phyloP scores from a whole-genome alignment of 2,797 vertebrate genomes.

The Tauraco hartlaubi region DNA sequence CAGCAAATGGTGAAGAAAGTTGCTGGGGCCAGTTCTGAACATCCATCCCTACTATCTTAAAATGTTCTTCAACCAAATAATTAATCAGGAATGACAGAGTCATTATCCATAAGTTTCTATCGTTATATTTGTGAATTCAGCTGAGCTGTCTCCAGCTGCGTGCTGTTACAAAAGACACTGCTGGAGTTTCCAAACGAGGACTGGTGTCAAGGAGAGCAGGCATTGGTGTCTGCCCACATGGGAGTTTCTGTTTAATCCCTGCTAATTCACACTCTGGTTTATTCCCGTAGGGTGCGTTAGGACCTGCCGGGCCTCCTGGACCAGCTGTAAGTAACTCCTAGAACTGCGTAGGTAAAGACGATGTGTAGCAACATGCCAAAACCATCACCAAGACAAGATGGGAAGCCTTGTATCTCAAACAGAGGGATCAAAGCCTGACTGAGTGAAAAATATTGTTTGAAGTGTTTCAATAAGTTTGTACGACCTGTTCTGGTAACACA shows the following conservation, averaged over 20 bases:
- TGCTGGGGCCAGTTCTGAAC: background rate
- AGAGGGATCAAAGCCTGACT: background rate
- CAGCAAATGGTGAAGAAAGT: background rate
- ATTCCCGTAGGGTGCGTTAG: slow-evolving; percentile 86
- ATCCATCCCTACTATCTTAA: background rate
- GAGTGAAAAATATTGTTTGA: background rate
- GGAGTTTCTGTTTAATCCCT: background rate
- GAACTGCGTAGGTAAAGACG: background rate
- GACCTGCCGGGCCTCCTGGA: slow-evolving; percentile 90
- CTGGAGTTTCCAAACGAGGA: background rate
- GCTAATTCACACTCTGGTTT: background rate
- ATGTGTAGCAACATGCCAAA: background rate
- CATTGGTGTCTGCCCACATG: accelerated
- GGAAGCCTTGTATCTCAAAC: background rate
- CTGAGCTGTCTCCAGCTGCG: background rate
- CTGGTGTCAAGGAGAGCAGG: background rate
- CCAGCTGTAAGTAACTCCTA: slow-evolving; percentile 89
- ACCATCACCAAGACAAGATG: background rate
- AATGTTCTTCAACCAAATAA: background rate
- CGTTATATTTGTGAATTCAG: background rate
- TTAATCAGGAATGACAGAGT: background rate
- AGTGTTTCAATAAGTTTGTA: background rate
- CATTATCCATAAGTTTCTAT: background rate
- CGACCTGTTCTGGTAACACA: background rate
- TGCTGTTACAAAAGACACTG: background rate